phyloP scores from a whole-genome alignment of 2,797 vertebrate genomes.

The Artibeus lituratus region DNA sequence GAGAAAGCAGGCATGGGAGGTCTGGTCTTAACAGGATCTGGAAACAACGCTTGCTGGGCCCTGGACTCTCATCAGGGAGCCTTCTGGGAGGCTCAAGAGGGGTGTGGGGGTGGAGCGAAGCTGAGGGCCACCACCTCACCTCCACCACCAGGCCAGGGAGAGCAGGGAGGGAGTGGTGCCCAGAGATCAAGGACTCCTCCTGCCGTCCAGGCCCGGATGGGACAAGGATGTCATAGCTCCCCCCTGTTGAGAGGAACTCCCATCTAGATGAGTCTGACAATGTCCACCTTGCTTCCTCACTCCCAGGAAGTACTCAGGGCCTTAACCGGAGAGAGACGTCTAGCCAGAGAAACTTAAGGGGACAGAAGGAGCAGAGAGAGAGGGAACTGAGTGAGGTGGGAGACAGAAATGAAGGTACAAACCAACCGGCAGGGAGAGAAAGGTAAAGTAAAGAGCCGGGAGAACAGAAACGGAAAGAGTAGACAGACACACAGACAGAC shows the following conservation, averaged over 20 bases:
- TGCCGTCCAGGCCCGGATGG: neutral
- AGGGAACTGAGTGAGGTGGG: conserved; percentile 15
- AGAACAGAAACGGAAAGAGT: conserved; percentile 18
- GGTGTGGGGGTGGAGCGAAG: neutral
- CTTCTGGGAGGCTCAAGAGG: neutral
- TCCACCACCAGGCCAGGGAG: neutral
- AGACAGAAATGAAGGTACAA: neutral
- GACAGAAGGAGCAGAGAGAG: neutral
- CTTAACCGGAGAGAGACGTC: conserved; percentile 5
- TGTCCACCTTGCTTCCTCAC: neutral
- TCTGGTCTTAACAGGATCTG: neutral
- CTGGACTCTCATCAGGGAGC: neutral
- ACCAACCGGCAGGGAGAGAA: neutral
- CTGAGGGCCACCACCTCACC: neutral
- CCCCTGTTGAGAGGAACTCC: neutral
- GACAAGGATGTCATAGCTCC: neutral
- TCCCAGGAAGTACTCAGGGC: neutral
- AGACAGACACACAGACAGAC: neutral
- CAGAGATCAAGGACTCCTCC: neutral
- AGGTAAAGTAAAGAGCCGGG: neutral
- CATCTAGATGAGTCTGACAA: neutral
- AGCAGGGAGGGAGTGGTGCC: neutral
- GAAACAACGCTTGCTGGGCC: neutral
- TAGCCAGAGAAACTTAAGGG: conserved; percentile 53
- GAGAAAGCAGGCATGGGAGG: neutral